Evolutionary conservation across 2,113 vertebrate species (phyloP).

Genomic region (Urocitellus parryii): DNA sequence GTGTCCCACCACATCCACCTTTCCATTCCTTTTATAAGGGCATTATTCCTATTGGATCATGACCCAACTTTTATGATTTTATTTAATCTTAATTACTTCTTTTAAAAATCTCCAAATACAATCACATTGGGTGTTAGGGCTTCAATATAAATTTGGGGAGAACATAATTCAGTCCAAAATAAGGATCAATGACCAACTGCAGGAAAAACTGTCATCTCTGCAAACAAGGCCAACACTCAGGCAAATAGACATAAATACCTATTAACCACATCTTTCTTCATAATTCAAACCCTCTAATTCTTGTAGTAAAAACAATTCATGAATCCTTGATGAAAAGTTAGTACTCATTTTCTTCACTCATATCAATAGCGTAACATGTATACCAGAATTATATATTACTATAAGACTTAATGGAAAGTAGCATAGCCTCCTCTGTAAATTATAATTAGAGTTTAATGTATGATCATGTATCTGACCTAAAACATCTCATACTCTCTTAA

Average conservation of each 20-base stretch:
- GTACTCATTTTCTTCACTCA: neutral
- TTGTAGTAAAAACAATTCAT: neutral
- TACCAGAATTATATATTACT: neutral
- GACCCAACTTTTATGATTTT: neutral
- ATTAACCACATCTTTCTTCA: neutral
- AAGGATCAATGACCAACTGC: neutral
- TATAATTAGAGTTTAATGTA: neutral
- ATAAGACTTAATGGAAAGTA: neutral
- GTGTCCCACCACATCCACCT: no score
- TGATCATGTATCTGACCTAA: neutral
- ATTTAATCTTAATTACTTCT: neutral
- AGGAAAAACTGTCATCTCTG: neutral
- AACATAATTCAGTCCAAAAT: neutral
- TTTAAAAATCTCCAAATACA: neutral
- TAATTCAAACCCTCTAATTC: neutral
- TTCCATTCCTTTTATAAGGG: neutral
- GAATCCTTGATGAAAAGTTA: neutral
- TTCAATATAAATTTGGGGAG: neutral
- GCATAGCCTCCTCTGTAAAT: neutral
- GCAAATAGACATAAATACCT: neutral
- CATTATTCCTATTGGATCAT: neutral
- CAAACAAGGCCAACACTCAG: neutral
- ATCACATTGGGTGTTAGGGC: neutral
- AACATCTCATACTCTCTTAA: neutral
- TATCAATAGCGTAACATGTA: neutral